phyloP scores from a whole-genome alignment of 2,797 vertebrate species.

The Aulostomus chinensis region DNA sequence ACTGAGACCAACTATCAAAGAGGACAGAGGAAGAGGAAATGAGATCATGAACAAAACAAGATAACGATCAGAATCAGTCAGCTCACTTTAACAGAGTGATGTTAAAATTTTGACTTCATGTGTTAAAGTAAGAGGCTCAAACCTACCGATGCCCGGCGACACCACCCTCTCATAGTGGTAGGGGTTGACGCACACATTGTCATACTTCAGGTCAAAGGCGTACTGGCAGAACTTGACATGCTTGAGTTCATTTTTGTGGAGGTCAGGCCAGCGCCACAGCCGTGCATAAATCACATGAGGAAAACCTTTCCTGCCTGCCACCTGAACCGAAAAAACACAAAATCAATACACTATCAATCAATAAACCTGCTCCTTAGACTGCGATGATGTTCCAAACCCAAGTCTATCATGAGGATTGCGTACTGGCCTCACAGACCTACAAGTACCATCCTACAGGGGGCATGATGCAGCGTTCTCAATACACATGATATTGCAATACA shows the following conservation, averaged over 20 bases:
- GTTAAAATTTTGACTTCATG: too few species aligned
- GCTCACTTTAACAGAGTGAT: too few species aligned
- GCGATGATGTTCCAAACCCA: too few species aligned
- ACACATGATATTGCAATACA: too few species aligned
- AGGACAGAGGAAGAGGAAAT: slow-evolving; percentile 11
- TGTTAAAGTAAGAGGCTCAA: too few species aligned
- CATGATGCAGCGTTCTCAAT: too few species aligned
- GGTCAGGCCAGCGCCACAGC: slow-evolving; percentile 84
- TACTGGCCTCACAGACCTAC: too few species aligned
- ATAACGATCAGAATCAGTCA: background rate
- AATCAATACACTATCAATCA: background rate
- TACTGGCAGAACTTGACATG: slow-evolving; percentile 84
- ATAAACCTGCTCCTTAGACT: background rate
- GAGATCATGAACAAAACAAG: background rate
- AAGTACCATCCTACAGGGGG: too few species aligned
- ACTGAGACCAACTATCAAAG: slow-evolving; percentile 67
- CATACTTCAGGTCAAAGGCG: slow-evolving; percentile 86
- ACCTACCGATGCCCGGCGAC: slow-evolving; percentile 80
- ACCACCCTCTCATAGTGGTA: slow-evolving; percentile 86
- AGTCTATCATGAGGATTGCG: too few species aligned
- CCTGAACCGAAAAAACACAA: slow-evolving; percentile 51
- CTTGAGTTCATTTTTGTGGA: slow-evolving; percentile 87
- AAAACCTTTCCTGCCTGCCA: slow-evolving; percentile 84
- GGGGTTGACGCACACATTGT: slow-evolving; percentile 84
- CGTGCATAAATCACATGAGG: slow-evolving; percentile 84